Base-by-base conservation (phyloP, 92 coral and sea anemone genomes). In the Paragorgia papillata region DNA sequence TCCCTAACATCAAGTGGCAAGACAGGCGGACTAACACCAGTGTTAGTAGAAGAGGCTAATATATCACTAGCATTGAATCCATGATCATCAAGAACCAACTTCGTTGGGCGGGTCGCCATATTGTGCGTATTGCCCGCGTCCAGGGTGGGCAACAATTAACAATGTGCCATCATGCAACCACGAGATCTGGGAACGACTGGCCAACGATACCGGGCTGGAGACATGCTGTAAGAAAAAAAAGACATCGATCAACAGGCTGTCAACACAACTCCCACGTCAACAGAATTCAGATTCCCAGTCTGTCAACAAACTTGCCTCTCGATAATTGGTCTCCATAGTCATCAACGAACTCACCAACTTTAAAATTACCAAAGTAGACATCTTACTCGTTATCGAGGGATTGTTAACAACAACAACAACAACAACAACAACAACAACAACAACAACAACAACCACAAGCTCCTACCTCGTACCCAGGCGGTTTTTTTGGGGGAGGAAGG, bases 141-240 rank as follows among this genome's bases (percentile, higher is more conserved):
- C 32, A 53, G 21, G 76, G 31, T 57, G 56, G 55, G 30, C 56
- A 25, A 28, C 28, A 39, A 14, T 2, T 2, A 57, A 22, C 14
- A 9, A 57, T 57, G 62, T 28, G 25, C 25, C 30, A 57, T 57
- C n/a, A 71, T 55, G 29, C 62, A 57, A 19, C 10, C 20, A 2
- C 10, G 62, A 57, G 29, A 61, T 62, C 41, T 48, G 73, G 66
- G 85, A 80, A 58, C 61, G 60, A 29, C 44, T 51, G 14, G 80
- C 80, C 61, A 60, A 18, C 30, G 85, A 60, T 68, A 81, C 28
- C 71, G 5, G 55, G 50, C 46, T 80, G 79, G 73, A 49, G 71
- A 55, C 50, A 76, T 33, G 39, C 57, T 15, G 1, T 50, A 55
- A 39, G 68, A 73, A 44, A 60, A 58, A 69, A 61, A 81, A 51